Evolutionary conservation across 2,113 vertebrate genomes (phyloP).

Genomic region (Microcebus ravelobensis): DNA sequence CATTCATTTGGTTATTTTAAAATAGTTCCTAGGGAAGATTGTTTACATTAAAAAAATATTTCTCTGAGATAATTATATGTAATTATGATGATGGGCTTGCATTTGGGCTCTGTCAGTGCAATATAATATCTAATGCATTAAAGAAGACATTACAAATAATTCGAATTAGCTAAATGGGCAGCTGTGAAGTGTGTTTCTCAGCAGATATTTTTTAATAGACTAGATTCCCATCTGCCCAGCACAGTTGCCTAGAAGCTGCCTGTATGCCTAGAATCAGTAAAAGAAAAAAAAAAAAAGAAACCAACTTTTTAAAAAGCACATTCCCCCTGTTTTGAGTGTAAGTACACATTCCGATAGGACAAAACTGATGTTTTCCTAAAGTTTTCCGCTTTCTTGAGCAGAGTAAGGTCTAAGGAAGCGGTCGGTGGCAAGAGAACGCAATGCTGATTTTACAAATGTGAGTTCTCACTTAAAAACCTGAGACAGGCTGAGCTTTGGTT

Average conservation of each 20-base stretch:
- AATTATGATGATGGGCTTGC: not conserved
- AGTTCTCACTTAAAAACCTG: not conserved
- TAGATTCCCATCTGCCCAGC: not conserved
- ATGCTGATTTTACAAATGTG: not conserved
- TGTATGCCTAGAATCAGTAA: not conserved
- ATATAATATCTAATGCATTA: not conserved
- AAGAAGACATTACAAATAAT: slow-evolving; percentile 21
- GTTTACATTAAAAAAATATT: not conserved
- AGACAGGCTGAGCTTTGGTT: not conserved
- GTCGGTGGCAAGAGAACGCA: not conserved
- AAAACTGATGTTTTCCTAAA: not conserved
- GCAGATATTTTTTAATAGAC: not conserved
- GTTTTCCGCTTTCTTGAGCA: not conserved
- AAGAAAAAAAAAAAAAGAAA: not conserved
- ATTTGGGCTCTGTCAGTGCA: not conserved
- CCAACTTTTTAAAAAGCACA: not conserved
- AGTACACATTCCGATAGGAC: not conserved
- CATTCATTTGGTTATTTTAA: not conserved
- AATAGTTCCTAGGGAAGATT: not conserved
- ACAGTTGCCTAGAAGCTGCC: not conserved
- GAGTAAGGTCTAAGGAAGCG: not conserved
- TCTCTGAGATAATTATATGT: not conserved
- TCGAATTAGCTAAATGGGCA: not conserved
- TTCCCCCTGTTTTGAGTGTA: not conserved
- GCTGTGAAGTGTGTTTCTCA: slow-evolving; percentile 1